Evolutionary conservation across 2,888 invertebrate genomes (phyloP), one percentile per base, ranked within the genome.

Genomic region (Pterobdella sp.): DNA sequence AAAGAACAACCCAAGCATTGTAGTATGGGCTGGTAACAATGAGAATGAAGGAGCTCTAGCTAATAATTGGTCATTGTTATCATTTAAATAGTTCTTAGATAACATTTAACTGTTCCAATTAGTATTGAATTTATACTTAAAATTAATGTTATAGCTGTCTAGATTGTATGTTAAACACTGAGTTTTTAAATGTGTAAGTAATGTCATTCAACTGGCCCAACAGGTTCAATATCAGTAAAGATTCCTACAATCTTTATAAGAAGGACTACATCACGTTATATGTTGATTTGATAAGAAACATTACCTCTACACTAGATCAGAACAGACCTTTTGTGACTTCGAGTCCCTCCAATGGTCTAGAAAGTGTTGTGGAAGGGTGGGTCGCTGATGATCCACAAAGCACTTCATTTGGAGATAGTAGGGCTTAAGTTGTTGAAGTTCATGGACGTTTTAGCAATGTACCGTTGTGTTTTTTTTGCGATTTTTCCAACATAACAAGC

Each of bases 11-110:
- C 88, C 96, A 0, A 92, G 91, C 69, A 88, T 97, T 56, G 89
- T 91, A 0, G 79, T 95, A 0, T 95, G 93, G 90, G 91, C 94
- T n/a, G 94, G 86, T 2, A 97, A 96, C 83, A 97, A 97, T 82
- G 97, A 97, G 84, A 96, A 96, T 81, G 97, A 97, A 85, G 90
- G 88, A 2, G 95, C 93, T 0, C 82, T 95, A 4, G 87, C 89
- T 67, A 88, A 88, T 63, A 88, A 91, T 81, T 95, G 94, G 95
- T 82, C 77, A 67, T 77, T n/a, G n/a, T n/a, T n/a, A n/a, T n/a
- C n/a, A n/a, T n/a, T n/a, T n/a, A n/a, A n/a, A n/a, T n/a, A n/a
- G n/a, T n/a, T n/a, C n/a, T n/a, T n/a, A n/a, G n/a, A n/a, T n/a
- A n/a, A n/a, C n/a, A n/a, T n/a, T n/a, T n/a, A n/a, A n/a, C n/a